A percentile compares a stretch with the other conserved stretches of the same genome.
These are phyloP conservation scores for Patella caerulea DNA, from an alignment of 2,888 invertebrate genomes.

Conservation along the genomic window DNA sequence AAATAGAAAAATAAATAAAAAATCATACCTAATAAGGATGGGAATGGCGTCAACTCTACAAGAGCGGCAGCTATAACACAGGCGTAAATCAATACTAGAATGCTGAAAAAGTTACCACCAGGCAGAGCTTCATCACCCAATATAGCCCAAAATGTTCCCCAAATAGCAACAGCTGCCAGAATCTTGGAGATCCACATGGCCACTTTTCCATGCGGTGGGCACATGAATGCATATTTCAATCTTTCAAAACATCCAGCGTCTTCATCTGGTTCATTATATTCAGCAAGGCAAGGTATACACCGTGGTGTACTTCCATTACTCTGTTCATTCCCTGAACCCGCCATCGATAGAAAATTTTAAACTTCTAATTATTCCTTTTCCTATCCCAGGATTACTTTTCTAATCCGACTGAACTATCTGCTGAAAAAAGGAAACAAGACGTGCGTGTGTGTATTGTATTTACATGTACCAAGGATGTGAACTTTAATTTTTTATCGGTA, in stretches of 20 bases:
- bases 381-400: no score
- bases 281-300: not conserved
- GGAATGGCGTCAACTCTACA: constrained; percentile 37
- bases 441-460: no score
- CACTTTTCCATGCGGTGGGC: constrained; percentile 45
- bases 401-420: no score
- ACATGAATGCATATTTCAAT: constrained; percentile 34
- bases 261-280: not conserved
- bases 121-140: constrained; percentile 39
- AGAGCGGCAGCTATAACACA: constrained; percentile 37
- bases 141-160: constrained; percentile 35
- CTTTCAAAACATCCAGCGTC: constrained; percentile 19
- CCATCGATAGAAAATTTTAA: no score
- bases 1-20: not conserved
- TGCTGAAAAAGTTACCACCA: constrained; percentile 46
- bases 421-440: no score
- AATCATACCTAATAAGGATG: constrained; percentile 40
- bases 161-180: constrained; percentile 26
- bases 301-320: not conserved
- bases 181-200: constrained; percentile 70
- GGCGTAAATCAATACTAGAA: constrained; percentile 37
- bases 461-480: no score
- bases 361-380: no score
- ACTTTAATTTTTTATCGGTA: no score
- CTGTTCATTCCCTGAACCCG: no score